A percentile compares a stretch with the other conserved stretches of the same genome.
Evolutionary conservation across 2,888 invertebrate species (phyloP).

Genomic region (Acanthosepion pharaonis): DNA sequence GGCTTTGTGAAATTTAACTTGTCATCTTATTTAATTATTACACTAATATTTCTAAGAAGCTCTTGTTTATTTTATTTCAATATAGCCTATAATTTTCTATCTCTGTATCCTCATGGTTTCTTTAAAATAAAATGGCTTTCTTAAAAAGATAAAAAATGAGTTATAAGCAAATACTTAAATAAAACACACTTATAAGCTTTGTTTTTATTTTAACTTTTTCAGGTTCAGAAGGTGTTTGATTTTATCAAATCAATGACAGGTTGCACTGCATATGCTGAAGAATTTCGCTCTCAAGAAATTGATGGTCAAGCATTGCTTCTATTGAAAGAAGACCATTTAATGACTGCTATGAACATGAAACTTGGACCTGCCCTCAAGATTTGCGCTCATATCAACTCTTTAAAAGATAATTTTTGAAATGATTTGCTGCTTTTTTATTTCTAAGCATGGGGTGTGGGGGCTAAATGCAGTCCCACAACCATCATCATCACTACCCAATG

Average conservation of each 20-base stretch:
- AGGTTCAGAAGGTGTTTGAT: conserved; percentile 90
- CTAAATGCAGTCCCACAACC: neutral
- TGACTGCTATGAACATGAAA: conserved; percentile 95
- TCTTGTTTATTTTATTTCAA: no score
- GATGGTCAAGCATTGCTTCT: conserved; percentile 95
- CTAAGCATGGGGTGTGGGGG: neutral
- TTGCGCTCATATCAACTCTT: conserved; percentile 84
- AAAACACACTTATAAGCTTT: neutral
- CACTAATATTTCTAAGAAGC: no score
- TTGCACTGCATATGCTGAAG: conserved; percentile 93
- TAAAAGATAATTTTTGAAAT: conserved; percentile 61
- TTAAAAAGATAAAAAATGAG: neutral
- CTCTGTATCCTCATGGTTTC: no score
- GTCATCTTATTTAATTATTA: no score
- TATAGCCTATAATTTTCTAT: no score
- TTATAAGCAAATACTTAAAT: neutral
- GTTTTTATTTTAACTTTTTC: conserved; percentile 57
- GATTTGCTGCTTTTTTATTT: neutral
- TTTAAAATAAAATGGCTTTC: no score
- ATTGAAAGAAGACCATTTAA: conserved; percentile 93
- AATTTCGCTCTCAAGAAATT: conserved; percentile 94
- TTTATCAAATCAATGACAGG: conserved; percentile 91
- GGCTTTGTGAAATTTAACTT: no score
- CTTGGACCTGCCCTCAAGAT: conserved; percentile 96
- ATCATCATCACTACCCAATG: neutral